These are phyloP conservation scores for Aphidius gifuensis DNA, from an alignment of 1,140 invertebrate genomes.

Conservation along the genomic window DNA sequence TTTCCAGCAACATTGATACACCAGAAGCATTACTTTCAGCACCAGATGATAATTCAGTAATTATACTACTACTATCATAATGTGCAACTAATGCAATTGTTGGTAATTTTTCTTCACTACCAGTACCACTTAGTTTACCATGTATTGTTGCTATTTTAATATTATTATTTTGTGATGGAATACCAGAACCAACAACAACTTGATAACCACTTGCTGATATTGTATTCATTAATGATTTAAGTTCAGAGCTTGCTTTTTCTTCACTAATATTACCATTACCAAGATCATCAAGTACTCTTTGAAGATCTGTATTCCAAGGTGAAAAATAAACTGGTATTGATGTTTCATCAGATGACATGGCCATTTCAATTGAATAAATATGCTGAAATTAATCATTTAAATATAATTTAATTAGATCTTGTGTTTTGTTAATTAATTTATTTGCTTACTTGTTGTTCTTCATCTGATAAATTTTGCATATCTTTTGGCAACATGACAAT, in stretches of 20 bases:
- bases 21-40: slow-evolving; percentile 94
- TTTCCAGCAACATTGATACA: slow-evolving; percentile 81
- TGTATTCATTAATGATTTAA: slow-evolving; percentile 77
- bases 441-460: slow-evolving; percentile 68
- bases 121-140: slow-evolving; percentile 77
- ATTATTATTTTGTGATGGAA: slow-evolving; percentile 70
- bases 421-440: slow-evolving; percentile 56
- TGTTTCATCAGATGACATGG: slow-evolving; percentile 72
- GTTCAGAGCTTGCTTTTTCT: slow-evolving; percentile 63
- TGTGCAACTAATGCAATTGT: slow-evolving; percentile 88
- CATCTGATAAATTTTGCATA: slow-evolving; percentile 61
- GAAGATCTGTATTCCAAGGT: slow-evolving; percentile 68
- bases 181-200: slow-evolving; percentile 70
- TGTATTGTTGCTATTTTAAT: slow-evolving; percentile 80
- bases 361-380: slow-evolving; percentile 6
- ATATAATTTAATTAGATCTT: neutral
- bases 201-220: slow-evolving; percentile 92
- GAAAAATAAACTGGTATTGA: slow-evolving; percentile 89
- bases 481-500: slow-evolving; percentile 79
- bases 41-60: slow-evolving; percentile 80
- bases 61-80: slow-evolving; percentile 86
- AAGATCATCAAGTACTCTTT: slow-evolving; percentile 74
- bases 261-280: slow-evolving; percentile 57
- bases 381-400: slow-evolving; percentile 1
- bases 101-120: slow-evolving; percentile 74